Conservation (phyloP, 1,140 invertebrate genomes). For the Eupristina koningsbergeri region DNA sequence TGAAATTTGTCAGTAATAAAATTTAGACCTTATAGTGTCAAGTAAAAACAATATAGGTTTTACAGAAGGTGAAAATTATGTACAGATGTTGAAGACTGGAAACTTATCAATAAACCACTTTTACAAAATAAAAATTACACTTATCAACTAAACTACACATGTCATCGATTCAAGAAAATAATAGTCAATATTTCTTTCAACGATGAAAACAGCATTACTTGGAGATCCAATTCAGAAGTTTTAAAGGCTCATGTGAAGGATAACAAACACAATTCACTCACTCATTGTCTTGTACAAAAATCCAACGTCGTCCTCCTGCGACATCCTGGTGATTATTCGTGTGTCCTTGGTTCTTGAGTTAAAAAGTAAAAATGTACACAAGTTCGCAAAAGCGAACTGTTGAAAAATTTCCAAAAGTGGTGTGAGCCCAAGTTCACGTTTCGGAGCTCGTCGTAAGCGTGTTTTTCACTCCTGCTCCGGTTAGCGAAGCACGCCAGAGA, state of each 20-base stretch:
- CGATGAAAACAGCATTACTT: background rate
- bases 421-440: background rate
- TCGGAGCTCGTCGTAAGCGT: background rate
- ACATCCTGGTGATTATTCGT: constrained; percentile 59
- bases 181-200: background rate
- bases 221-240: background rate
- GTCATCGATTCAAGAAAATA: background rate
- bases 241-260: background rate
- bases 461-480: background rate
- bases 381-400: too few species aligned
- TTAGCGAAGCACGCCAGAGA: too few species aligned
- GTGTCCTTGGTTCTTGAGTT: background rate
- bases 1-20: background rate
- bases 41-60: background rate
- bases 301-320: constrained; percentile 71
- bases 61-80: background rate
- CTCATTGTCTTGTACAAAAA: constrained; percentile 74
- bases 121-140: background rate
- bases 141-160: background rate
- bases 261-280: constrained; percentile 58
- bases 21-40: background rate
- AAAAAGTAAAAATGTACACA: background rate
- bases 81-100: too few species aligned
- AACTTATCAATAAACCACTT: background rate
- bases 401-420: background rate